Conservation (phyloP, 1,140 invertebrate species). For the Stegodyphus mimosarum region DNA sequence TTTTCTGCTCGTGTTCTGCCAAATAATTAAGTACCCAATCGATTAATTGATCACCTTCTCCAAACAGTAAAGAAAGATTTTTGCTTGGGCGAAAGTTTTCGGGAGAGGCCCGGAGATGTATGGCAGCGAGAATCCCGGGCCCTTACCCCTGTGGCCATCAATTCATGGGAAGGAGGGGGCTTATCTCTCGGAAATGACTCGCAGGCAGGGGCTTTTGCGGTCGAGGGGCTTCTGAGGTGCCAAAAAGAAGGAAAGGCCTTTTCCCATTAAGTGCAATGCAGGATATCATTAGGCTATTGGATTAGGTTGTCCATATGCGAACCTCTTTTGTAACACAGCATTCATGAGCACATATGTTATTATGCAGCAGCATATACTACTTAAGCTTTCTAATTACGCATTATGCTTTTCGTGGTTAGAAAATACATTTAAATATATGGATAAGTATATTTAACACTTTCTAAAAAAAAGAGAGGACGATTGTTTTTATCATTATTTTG, state of each 20-base stretch:
- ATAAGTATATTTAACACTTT: too few species aligned
- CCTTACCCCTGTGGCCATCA: constrained; percentile 58
- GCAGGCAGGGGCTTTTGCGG: constrained; percentile 59
- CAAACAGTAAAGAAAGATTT: constrained; percentile 56
- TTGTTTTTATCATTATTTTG: too few species aligned
- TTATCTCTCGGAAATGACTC: constrained; percentile 58
- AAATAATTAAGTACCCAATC: constrained; percentile 60
- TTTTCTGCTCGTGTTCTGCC: constrained; percentile 57
- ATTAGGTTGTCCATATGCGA: constrained; percentile 11
- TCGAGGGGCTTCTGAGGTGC: constrained; percentile 52
- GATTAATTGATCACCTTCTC: constrained; percentile 60
- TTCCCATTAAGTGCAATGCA: constrained; percentile 45
- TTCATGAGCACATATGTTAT: too few species aligned
- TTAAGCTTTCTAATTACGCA: too few species aligned
- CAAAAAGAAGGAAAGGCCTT: constrained; percentile 40
- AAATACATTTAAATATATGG: too few species aligned
- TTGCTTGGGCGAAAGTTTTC: constrained; percentile 21
- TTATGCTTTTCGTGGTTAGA: too few species aligned
- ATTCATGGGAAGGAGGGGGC: constrained; percentile 52
- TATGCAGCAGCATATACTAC: too few species aligned
- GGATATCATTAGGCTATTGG: constrained; percentile 34
- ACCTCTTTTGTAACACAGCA: background rate
- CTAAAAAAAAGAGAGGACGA: too few species aligned
- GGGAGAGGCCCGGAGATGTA: constrained; percentile 39
- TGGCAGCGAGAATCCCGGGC: constrained; percentile 47